Evolutionary conservation across 1,140 invertebrate species (phyloP).

Genomic region (Uloborus diversus): DNA sequence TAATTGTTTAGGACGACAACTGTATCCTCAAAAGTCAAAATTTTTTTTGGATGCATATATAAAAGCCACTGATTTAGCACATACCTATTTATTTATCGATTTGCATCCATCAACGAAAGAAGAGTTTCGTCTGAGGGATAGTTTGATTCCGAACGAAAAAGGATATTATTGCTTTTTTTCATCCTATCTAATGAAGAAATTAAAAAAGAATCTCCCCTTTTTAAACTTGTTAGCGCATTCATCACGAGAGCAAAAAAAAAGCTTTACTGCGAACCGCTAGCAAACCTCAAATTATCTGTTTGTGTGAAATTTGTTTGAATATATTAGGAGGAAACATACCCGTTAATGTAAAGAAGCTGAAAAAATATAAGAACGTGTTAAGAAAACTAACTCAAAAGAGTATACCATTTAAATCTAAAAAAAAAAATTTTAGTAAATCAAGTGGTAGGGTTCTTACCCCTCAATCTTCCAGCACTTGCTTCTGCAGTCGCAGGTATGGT

Average conservation of each 20-base stretch:
- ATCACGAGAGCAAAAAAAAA: conserved; percentile 11
- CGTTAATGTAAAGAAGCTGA: conserved; percentile 7
- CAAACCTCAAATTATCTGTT: neutral
- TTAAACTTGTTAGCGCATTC: too few species aligned
- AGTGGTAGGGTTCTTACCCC: neutral
- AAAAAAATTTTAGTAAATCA: conserved; percentile 12
- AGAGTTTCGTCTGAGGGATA: too few species aligned
- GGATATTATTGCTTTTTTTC: too few species aligned
- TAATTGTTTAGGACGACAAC: too few species aligned
- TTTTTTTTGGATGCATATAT: too few species aligned
- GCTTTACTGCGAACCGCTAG: neutral
- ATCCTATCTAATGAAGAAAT: too few species aligned
- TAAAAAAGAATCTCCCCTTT: too few species aligned
- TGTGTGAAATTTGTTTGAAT: conserved; percentile 35
- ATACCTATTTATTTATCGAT: too few species aligned
- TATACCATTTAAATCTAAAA: neutral
- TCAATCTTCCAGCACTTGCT: neutral
- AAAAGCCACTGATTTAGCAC: too few species aligned
- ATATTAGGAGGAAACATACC: conserved; percentile 14
- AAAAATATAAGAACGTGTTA: conserved; percentile 21
- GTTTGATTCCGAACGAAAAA: too few species aligned
- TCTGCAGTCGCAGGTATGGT: neutral
- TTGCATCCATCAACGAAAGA: too few species aligned
- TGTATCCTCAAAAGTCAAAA: too few species aligned
- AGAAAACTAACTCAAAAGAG: neutral